Evolutionary conservation across 2,888 invertebrate species (phyloP), one percentile per base, ranked within the genome.

Genomic region (Diarsia brunnea): DNA sequence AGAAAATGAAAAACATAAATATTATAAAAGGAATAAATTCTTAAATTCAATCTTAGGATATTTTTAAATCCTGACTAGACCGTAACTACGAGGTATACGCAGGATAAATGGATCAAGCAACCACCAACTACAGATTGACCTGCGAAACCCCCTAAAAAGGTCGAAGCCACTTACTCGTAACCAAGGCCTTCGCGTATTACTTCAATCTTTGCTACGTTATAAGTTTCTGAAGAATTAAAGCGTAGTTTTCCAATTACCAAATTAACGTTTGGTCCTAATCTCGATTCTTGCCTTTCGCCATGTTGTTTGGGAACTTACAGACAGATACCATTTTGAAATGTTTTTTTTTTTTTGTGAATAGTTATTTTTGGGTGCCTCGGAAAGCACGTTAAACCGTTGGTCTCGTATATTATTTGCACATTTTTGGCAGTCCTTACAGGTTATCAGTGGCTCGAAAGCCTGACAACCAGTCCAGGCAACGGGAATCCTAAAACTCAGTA

Each of bases 1-100:
- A 67, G 67, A 61, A 84, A 69, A 78, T 73, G 21, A 75, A 75
- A 75, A 61, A 27, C 14, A 43, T 27, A 49, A 71, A 73, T 55
- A 69, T 67, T 75, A 24, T 67, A 51, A 72, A 73, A 65, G 24
- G 21, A 4, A 67, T 67, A 60, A 61, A 16, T 65, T 4, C 10
- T 38, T 14, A 65, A n/a, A 14, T 4, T 27, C 0, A 24, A 31
- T 14, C 7, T 24, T n/a, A 55, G 7, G 24, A 55, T 24, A 24
- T 55, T 55, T 55, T 16, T 2, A 2, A 55, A 55, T 27, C 24
- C 55, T 27, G 24, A 24, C 24, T 55, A 14, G 24, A 24, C 2
- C 55, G 2, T 24, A 5, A 55, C 24, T 55, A 1, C n/a, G 24
- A 2, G 14, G 55, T 8, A 55, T 14, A n/a, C 2, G 55, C 7